Evolutionary conservation across 2,113 vertebrate genomes (phyloP), one percentile per base, ranked within the genome.

Genomic region (Campylomormyrus tamandua): DNA sequence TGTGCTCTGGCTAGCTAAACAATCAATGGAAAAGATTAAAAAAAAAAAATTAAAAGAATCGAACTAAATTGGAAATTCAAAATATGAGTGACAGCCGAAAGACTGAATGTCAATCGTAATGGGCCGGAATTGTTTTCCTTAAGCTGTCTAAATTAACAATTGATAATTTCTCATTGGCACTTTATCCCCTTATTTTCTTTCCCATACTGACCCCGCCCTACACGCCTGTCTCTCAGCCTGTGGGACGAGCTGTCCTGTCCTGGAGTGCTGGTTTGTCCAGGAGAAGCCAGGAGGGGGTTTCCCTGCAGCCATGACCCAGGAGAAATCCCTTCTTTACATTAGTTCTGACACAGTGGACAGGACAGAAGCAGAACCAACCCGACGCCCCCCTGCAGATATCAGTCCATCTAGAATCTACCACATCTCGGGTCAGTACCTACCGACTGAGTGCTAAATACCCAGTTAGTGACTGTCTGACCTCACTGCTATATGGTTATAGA

Each of bases 241-340:
- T 74, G 89, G 92, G 88, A 90, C 92, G 50, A 92, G 87, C 46
- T 96, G 96, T 52, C 94, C 94, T 0, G 91, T 93, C 88, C 0
- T 96, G 93, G 96, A 96, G 88, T 96, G 96, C 94, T 96, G 95
- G 95, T 95, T 94, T 87, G 93, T 96, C 11, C 94, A 95, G 90
- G 96, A 96, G 90, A 94, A 93, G 31, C 56, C 70, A 89, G 92
- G 95, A 74, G 92, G 92, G 1, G 94, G 95, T 27, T 93, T 96
- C 21, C 92, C 96, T 5, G 91, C 85, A 5, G 89, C 93, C 0
- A 93, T 93, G 8, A 94, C 19, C n/a, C 96, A 96, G 21, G 95
- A 95, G 24, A 95, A 94, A 62, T 93, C 95, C 0, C 88, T 95
- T 5, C 92, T 96, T 35, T 88, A 94, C 91, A 91, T 96, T 92